phyloP scores from a whole-genome alignment of 2,797 vertebrate genomes.

The Eptatretus atami region DNA sequence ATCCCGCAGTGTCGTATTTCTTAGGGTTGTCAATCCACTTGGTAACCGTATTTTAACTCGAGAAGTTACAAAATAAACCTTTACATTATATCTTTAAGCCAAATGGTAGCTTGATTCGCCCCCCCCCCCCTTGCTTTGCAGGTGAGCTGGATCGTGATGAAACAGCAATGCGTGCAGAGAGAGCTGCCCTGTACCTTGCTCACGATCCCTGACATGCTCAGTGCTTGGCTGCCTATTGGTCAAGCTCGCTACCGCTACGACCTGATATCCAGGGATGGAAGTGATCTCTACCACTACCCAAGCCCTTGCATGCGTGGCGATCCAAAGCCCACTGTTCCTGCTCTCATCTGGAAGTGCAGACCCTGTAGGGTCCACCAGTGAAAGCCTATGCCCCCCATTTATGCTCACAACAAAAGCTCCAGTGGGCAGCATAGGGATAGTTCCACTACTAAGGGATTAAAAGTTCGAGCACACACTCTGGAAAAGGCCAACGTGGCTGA shows the following conservation, averaged over 20 bases:
- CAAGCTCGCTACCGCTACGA: slow-evolving; percentile 46
- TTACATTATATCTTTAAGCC: no score
- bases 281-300: slow-evolving; percentile 41
- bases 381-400: neutral
- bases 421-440: neutral
- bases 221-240: slow-evolving; percentile 34
- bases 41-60: no score
- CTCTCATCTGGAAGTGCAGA: slow-evolving; percentile 19
- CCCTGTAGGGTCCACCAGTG: slow-evolving; percentile 9
- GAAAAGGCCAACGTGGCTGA: neutral
- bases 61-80: no score
- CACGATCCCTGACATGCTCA: slow-evolving; percentile 63
- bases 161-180: no score
- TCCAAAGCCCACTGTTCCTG: slow-evolving; percentile 44
- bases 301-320: slow-evolving; percentile 44
- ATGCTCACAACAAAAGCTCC: neutral
- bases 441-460: no score
- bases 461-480: no score
- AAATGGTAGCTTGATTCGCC: no score
- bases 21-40: no score
- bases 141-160: no score
- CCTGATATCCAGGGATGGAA: slow-evolving; percentile 38
- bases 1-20: no score
- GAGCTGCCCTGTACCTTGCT: no score
- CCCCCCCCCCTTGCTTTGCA: no score